Evolutionary conservation across 2,888 invertebrate species (phyloP).

Genomic region (Idaea straminata): DNA sequence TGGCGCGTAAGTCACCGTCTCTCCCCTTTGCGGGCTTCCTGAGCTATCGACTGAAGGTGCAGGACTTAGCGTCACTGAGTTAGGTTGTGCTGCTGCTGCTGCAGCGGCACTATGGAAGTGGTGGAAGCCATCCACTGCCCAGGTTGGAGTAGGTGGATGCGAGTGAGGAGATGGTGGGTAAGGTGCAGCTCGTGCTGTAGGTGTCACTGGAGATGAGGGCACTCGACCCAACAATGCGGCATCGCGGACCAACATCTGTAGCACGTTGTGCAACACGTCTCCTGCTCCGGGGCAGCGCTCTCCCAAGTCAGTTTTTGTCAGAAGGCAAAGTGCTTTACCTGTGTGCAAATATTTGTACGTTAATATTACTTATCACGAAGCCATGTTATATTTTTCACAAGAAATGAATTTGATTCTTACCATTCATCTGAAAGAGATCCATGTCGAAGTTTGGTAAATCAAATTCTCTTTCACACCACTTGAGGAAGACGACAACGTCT

Average conservation of each 20-base stretch:
- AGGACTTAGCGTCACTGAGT: slow-evolving; percentile 94
- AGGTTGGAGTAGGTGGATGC: slow-evolving; percentile 89
- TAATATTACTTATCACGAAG: not conserved
- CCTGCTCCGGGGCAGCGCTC: slow-evolving; percentile 96
- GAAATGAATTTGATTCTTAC: slow-evolving; percentile 64
- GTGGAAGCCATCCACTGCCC: slow-evolving; percentile 81
- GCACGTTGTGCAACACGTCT: slow-evolving; percentile 95
- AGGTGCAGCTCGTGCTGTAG: slow-evolving; percentile 84
- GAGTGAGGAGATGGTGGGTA: slow-evolving; percentile 91
- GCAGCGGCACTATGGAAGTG: slow-evolving; percentile 87
- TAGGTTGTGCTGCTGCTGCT: slow-evolving; percentile 83
- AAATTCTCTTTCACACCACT: slow-evolving; percentile 95
- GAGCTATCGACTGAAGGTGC: slow-evolving; percentile 94
- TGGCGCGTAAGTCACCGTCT: slow-evolving; percentile 67
- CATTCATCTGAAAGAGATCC: slow-evolving; percentile 98
- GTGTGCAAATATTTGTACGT: slow-evolving; percentile 19
- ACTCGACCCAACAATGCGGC: slow-evolving; percentile 88
- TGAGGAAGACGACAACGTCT: slow-evolving; percentile 91
- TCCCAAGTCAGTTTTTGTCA: slow-evolving; percentile 93
- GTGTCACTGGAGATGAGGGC: slow-evolving; percentile 90
- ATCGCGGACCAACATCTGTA: slow-evolving; percentile 92
- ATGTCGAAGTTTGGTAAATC: slow-evolving; percentile 94
- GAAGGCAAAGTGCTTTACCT: slow-evolving; percentile 94
- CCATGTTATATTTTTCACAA: not conserved
- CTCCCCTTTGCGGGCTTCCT: slow-evolving; percentile 90